Evolutionary conservation across 2,888 invertebrate species (phyloP), one percentile per base, ranked within the genome.

Genomic region (Neuroscelio doddi): DNA sequence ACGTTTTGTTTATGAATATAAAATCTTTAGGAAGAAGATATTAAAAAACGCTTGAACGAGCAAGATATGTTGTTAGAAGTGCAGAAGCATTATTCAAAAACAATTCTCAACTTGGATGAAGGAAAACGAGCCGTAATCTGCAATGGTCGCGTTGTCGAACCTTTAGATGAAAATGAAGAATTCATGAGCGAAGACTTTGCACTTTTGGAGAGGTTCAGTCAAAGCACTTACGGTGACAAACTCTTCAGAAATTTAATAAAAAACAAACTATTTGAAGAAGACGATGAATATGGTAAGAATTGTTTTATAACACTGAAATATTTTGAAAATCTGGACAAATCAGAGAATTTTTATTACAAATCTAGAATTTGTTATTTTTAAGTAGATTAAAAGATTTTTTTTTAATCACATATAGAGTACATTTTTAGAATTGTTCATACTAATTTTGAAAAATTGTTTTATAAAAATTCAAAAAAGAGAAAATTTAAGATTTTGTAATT

Each of bases 101-200:
- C 91, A 50, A 91, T 93, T 5, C 83, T 97, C 16, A 89, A 89
- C 26, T 85, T 97, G 65, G 85, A 87, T 14, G 86, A 88, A 9
- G 90, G 92, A 1, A 88, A 89, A 45, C 88, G 91, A 63, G 92
- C 92, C 0, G 86, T 98, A 1, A 87, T 97, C 10, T 91, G 93
- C 56, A 98, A 98, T 86, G 96, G 97, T 8, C 89, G 95, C 64
- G 88, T 97, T 26, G 87, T 96, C 56, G 98, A 97, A 0, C 96
- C 97, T 0, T 86, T 98, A 4, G 86, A 88, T 1, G 85, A 86
- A 0, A 86, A 88, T 15, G 97, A 98, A 80, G 85, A 85, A 15
- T 96, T 98, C 81, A 90, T 91, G 1, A 86, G 89, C 26, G 97
- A 97, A 49, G 98, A 99, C 86, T 97, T 97, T 82, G 88, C 90